A percentile compares a stretch with the other conserved stretches of the same genome.
Evolutionary conservation across 2,113 vertebrate species (phyloP).

Genomic region (Steatornis caripensis): DNA sequence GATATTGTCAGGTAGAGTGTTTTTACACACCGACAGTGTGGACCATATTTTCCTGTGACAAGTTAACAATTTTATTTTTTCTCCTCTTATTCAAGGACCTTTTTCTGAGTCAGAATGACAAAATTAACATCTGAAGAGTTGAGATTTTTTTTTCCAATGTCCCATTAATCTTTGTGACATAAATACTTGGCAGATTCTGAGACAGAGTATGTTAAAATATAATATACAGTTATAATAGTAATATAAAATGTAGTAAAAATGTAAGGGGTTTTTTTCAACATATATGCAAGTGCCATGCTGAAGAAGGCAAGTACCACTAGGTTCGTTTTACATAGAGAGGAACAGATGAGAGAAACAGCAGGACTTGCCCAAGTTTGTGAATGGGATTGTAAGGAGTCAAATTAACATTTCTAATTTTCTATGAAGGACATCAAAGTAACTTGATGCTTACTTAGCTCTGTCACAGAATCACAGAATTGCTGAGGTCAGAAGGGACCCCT

Average conservation of each 20-base stretch:
- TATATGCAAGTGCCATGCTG: not conserved
- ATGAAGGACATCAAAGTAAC: not conserved
- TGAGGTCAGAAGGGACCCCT: not conserved
- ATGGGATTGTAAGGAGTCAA: not conserved
- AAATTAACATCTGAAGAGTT: not conserved
- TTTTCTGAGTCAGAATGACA: not conserved
- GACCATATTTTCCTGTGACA: not conserved
- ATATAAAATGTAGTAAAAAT: not conserved
- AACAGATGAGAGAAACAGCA: not conserved
- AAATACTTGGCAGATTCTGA: not conserved
- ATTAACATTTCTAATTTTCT: not conserved
- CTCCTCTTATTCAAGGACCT: not conserved
- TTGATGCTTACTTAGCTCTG: not conserved
- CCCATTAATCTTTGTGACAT: not conserved
- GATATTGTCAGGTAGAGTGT: not conserved
- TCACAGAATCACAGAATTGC: not conserved
- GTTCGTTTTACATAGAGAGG: not conserved
- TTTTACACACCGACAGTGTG: not conserved
- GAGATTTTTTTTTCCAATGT: not conserved
- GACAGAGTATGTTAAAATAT: not conserved
- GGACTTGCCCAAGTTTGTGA: not conserved
- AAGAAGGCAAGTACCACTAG: not conserved
- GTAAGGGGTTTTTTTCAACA: not conserved
- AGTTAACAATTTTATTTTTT: not conserved
- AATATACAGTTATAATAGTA: not conserved